Conservation (phyloP, 2,888 invertebrate genomes). For the Scotopteryx bipunctaria region DNA sequence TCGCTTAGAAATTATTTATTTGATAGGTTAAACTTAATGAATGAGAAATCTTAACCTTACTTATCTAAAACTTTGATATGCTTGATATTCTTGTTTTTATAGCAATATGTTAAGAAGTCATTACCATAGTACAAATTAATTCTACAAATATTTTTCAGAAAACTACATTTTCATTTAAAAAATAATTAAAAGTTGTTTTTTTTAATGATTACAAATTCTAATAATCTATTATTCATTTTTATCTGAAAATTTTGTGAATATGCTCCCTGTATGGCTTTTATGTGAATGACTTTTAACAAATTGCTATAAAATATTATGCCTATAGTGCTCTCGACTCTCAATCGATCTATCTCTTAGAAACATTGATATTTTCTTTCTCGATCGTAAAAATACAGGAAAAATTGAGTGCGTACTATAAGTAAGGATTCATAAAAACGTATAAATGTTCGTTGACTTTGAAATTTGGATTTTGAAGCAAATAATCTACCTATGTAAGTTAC, state of each 20-base stretch:
- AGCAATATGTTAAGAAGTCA: constrained; percentile 47
- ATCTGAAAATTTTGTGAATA: too few species aligned
- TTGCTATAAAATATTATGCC: constrained; percentile 41
- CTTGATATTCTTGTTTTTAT: constrained; percentile 75
- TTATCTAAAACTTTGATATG: constrained; percentile 68
- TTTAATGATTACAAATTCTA: too few species aligned
- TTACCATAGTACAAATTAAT: too few species aligned
- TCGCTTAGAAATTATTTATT: constrained; percentile 50
- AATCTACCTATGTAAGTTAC: constrained; percentile 62
- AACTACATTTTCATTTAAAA: too few species aligned
- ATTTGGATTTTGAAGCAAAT: constrained; percentile 72
- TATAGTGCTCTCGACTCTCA: constrained; percentile 42
- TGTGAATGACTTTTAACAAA: constrained; percentile 24
- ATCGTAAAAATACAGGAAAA: constrained; percentile 29
- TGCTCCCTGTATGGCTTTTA: neutral
- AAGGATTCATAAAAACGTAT: constrained; percentile 71
- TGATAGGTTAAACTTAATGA: constrained; percentile 51
- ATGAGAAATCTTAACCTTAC: constrained; percentile 57
- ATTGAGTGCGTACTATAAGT: constrained; percentile 55
- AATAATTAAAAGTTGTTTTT: too few species aligned
- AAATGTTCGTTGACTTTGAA: constrained; percentile 80
- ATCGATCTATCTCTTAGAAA: constrained; percentile 39
- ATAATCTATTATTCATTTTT: too few species aligned
- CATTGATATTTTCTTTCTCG: constrained; percentile 25
- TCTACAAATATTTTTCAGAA: too few species aligned